Base-by-base conservation (phyloP, 2,113 vertebrate species). In the Oreochromis tanganicae region DNA sequence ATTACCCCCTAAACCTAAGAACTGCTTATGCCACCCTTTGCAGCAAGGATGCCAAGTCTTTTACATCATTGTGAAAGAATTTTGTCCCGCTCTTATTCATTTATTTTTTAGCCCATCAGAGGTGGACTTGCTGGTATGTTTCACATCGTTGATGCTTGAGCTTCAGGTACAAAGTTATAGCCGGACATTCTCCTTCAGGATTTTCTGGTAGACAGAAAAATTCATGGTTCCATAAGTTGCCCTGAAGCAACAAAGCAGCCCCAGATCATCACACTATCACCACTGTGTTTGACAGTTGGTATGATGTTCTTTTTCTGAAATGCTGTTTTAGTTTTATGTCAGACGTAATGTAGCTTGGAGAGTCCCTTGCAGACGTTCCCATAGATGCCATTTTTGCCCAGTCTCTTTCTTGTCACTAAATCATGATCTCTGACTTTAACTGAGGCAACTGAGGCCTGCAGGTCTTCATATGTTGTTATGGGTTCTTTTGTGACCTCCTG, bases 271-370 rank as follows among this genome's bases (percentile, higher is more conserved):
- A 27, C 38, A 71, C 66, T 12, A 66, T 66, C 61, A 36, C 61
- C 61, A 66, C 32, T 0, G 1, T 7, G 17, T n/a, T 63, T 63
- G 32, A 63, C 32, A 7, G 59, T 63, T 63, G 36, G 9, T n/a
- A 36, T 63, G 6, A 36, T 1, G 1, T 36, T 63, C 59, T 63
- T 63, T 63, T 36, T 36, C 7, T 36, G 59, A 63, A 63, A 12
- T 63, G 32, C 59, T 63, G 59, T 36, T 36, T 63, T 36, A 63
- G 59, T 36, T 63, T 63, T 36, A 36, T 63, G 59, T 63, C 59
- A 63, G 32, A n/a, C 3, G 4, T 63, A 36, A 63, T 63, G 32
- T 10, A 66, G 34, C 61, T 66, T 38, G 61, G 3, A 66, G 10
- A 38, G 61, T 66, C 38, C 61, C 4, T 38, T 21, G 10, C 19